Base-by-base conservation (phyloP, 2,797 vertebrate species). In the Momotus momota region DNA sequence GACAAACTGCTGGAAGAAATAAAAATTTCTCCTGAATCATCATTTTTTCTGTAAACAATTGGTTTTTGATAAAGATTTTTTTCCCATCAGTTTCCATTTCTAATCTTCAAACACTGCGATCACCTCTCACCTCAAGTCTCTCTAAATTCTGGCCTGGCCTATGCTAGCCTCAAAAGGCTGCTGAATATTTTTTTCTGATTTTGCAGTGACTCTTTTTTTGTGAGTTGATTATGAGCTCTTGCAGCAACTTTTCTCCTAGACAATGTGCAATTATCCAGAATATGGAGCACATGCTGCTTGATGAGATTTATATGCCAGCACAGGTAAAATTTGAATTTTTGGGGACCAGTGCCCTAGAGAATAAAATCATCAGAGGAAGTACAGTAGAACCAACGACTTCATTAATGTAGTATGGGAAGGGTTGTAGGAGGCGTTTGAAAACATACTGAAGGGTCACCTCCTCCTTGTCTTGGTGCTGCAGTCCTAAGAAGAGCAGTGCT, bases 381-480 rank as follows among this genome's bases (percentile, higher is more conserved):
- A 21, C 2, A 2, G 41, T 31, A 62, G 31, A 88, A 40, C 7
- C 17, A 69, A 69, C 58, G 69, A 20, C 6, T 82, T 88, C 49
- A 57, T 65, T 66, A 66, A 69, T 18, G 38, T 15, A 31, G 12
- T 13, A 8, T 18, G 9, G n/a, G 27, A 46, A 54, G 26, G n/a
- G 21, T 7, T 14, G 17, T 5, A 48, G 55, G 23, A 48, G 12
- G 16, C 57, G 8, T 49, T 74, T 22, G 57, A 66, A 61, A 71
- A 40, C 1, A 2, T 52, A 33, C 22, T 40, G 10, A 64, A 61
- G 55, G 12, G 11, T 57, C 33, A 51, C 27, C 33, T 88, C 4
- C 14, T 7, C 21, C 41, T 7, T 1, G 1, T 9, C 60, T 74
- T 0, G 0, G 16, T 55, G 46, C 26, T 3, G 0, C 29, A 38